phyloP scores from a whole-genome alignment of 2,113 vertebrate species.

The Heterotis niloticus region DNA sequence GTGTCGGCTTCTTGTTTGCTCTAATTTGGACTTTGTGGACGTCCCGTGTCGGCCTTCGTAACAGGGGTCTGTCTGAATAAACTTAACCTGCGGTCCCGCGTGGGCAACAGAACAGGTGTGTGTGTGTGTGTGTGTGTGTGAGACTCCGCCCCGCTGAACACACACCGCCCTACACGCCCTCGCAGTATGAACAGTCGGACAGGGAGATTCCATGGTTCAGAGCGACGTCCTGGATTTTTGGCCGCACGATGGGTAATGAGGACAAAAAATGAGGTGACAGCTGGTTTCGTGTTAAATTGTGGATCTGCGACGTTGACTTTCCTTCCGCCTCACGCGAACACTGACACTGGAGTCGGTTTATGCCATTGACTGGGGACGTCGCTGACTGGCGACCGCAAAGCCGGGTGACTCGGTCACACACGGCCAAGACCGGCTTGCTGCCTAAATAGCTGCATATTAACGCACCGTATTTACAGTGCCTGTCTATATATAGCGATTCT shows the following conservation, averaged over 20 bases:
- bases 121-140: no score
- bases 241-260: slow-evolving; percentile 16
- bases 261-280: slow-evolving; percentile 7
- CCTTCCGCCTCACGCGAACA: slow-evolving; percentile 1
- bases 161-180: slow-evolving; percentile 7
- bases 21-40: no score
- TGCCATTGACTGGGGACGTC: slow-evolving; percentile 4
- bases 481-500: neutral
- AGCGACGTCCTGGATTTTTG: slow-evolving; percentile 8
- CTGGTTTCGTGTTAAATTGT: no score
- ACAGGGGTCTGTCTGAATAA: no score
- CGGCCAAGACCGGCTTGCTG: neutral
- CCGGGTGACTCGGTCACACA: neutral
- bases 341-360: slow-evolving; percentile 16
- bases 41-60: no score
- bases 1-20: no score
- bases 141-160: neutral
- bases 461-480: no score
- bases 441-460: slow-evolving; percentile 12
- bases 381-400: slow-evolving; percentile 15
- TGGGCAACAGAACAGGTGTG: no score
- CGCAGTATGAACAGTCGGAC: slow-evolving; percentile 15
- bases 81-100: no score
- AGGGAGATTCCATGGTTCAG: slow-evolving; percentile 13
- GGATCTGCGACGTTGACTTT: no score